phyloP scores from a whole-genome alignment of 1,140 invertebrate genomes.

The Drosophila miranda region DNA sequence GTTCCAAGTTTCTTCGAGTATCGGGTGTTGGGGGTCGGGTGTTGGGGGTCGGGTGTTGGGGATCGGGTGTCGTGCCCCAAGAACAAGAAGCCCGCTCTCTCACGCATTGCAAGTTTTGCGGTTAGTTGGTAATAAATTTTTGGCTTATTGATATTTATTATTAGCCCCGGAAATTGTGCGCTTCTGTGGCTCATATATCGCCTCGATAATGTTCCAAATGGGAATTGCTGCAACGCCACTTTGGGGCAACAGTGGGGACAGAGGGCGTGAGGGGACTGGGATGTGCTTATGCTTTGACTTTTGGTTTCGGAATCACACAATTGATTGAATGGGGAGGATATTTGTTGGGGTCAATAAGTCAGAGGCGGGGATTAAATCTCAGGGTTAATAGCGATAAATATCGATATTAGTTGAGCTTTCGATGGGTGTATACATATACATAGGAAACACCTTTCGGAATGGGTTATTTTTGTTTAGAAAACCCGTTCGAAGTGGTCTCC shows the following conservation, averaged over 20 bases:
- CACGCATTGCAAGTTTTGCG: constrained; percentile 51
- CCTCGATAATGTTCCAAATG: constrained; percentile 45
- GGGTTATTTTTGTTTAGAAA: not conserved
- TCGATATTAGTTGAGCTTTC: not conserved
- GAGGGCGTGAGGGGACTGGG: constrained; percentile 3
- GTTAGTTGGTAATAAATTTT: constrained; percentile 75
- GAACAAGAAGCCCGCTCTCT: constrained; percentile 13
- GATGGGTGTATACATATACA: not conserved
- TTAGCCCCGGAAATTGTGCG: constrained; percentile 70
- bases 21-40: not conserved
- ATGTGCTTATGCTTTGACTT: constrained; percentile 14
- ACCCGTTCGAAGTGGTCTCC: not conserved
- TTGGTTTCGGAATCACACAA: constrained; percentile 42
- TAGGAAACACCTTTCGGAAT: no score
- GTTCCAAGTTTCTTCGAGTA: constrained; percentile 12
- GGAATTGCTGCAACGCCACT: constrained; percentile 35
- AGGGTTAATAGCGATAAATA: constrained; percentile 32
- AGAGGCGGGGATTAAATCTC: constrained; percentile 39
- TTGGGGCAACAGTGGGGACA: not conserved
- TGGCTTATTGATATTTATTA: constrained; percentile 79
- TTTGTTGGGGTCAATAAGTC: constrained; percentile 45
- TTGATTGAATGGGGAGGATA: constrained; percentile 37
- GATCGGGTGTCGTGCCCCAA: not conserved
- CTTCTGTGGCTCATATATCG: constrained; percentile 31
- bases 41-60: not conserved